These are phyloP conservation scores for Pseudopleuronectes americanus DNA, from an alignment of 2,797 vertebrate genomes.

Conservation along the genomic window DNA sequence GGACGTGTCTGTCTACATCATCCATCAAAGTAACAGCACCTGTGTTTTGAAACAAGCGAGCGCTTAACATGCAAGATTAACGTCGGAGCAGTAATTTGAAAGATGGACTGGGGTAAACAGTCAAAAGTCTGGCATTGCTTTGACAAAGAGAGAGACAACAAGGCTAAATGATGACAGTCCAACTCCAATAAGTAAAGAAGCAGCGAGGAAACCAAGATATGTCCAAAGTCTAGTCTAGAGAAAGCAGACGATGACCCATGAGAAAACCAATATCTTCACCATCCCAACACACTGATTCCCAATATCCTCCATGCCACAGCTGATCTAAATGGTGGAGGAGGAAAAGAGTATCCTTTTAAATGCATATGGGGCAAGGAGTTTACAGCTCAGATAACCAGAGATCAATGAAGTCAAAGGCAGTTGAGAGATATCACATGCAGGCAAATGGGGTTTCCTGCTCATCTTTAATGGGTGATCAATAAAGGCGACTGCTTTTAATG, in stretches of 20 bases:
- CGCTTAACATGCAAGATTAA: too few species aligned
- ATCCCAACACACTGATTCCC: slow-evolving; percentile 13
- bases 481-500: slow-evolving; percentile 68
- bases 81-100: too few species aligned
- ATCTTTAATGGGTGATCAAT: slow-evolving; percentile 69
- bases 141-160: too few species aligned
- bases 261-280: slow-evolving; percentile 20
- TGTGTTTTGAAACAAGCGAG: too few species aligned
- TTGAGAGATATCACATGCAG: slow-evolving; percentile 33
- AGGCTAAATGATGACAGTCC: background rate
- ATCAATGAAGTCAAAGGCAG: slow-evolving; percentile 62
- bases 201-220: background rate
- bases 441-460: slow-evolving; percentile 49
- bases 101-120: too few species aligned
- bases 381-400: slow-evolving; percentile 59
- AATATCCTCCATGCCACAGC: slow-evolving; percentile 14
- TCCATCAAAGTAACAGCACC: too few species aligned
- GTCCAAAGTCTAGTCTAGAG: slow-evolving; percentile 5
- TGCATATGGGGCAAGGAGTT: slow-evolving; percentile 7
- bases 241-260: background rate
- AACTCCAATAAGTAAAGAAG: slow-evolving; percentile 1
- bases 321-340: slow-evolving; percentile 36
- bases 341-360: slow-evolving; percentile 20
- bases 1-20: too few species aligned
- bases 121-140: too few species aligned